Conservation (phyloP, 2,888 invertebrate species). For the Fragum whitleyi region DNA sequence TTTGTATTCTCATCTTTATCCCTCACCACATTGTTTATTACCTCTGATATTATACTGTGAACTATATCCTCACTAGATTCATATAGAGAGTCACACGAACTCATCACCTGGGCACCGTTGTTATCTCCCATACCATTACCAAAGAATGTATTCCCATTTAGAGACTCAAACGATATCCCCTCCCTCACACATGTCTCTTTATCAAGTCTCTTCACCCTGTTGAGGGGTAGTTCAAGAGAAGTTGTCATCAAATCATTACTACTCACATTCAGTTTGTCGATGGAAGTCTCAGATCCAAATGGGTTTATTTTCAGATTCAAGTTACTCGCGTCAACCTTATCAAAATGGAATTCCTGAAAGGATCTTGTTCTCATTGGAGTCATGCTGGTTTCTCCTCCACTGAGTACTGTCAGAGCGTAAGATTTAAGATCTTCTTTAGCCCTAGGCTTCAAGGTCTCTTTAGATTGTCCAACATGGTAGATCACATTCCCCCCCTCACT, state of each 20-base stretch:
- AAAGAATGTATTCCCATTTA: conserved; percentile 47
- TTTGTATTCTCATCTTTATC: conserved; percentile 83
- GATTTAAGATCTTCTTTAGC: conserved; percentile 82
- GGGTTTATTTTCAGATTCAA: conserved; percentile 90
- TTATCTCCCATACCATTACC: conserved; percentile 41
- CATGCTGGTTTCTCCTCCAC: conserved; percentile 75
- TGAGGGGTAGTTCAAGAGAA: conserved; percentile 69
- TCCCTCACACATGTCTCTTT: conserved; percentile 82
- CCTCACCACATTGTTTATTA: conserved; percentile 51
- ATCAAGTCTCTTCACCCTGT: conserved; percentile 78
- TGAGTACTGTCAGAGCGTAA: conserved; percentile 87
- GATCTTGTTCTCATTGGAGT: conserved; percentile 78
- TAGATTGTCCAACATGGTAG: conserved; percentile 85
- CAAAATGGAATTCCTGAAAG: conserved; percentile 86
- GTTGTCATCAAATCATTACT: conserved; percentile 76
- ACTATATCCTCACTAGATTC: conserved; percentile 87
- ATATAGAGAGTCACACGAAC: conserved; percentile 24
- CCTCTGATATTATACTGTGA: conserved; percentile 70
- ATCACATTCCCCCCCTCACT: conserved; percentile 92
- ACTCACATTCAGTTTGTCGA: conserved; percentile 81
- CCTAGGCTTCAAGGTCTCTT: conserved; percentile 84
- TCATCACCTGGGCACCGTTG: conserved; percentile 2
- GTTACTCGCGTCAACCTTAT: conserved; percentile 86
- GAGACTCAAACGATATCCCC: conserved; percentile 81
- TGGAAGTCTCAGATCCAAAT: conserved; percentile 85